A percentile compares a stretch with the other conserved stretches of the same genome.
phyloP scores from a whole-genome alignment of 2,888 invertebrate species.

The Philereme transversata region DNA sequence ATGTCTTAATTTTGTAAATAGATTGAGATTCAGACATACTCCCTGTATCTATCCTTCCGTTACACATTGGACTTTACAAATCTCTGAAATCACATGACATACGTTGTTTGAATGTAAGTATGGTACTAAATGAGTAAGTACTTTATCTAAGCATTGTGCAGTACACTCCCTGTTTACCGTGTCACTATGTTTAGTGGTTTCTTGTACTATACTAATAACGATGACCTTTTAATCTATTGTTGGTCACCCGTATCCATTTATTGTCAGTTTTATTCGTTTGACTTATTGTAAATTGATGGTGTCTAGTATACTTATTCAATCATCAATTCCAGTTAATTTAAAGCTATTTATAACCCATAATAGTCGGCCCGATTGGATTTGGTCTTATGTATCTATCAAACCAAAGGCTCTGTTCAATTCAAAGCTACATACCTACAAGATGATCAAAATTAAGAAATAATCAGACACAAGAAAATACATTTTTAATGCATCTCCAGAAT shows the following conservation, averaged over 20 bases:
- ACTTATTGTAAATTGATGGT: constrained; percentile 16
- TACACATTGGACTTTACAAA: background rate
- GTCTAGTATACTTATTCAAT: constrained; percentile 2
- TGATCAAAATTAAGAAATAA: background rate
- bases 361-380: background rate
- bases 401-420: background rate
- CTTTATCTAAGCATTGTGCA: constrained; percentile 11
- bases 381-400: background rate
- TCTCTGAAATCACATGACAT: background rate
- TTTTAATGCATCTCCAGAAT: too few species aligned
- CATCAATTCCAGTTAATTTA: background rate
- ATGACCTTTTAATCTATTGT: constrained; percentile 30
- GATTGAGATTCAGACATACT: too few species aligned
- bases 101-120: background rate
- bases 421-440: background rate
- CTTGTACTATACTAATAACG: constrained; percentile 14
- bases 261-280: constrained; percentile 23
- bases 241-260: constrained; percentile 35
- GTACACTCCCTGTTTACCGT: constrained; percentile 16
- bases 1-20: too few species aligned
- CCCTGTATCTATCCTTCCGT: too few species aligned
- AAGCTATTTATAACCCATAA: background rate
- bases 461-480: background rate
- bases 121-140: background rate
- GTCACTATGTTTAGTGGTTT: constrained; percentile 21